phyloP scores from a whole-genome alignment of 2,797 vertebrate species.

The Cryptoblepharus egeriae region DNA sequence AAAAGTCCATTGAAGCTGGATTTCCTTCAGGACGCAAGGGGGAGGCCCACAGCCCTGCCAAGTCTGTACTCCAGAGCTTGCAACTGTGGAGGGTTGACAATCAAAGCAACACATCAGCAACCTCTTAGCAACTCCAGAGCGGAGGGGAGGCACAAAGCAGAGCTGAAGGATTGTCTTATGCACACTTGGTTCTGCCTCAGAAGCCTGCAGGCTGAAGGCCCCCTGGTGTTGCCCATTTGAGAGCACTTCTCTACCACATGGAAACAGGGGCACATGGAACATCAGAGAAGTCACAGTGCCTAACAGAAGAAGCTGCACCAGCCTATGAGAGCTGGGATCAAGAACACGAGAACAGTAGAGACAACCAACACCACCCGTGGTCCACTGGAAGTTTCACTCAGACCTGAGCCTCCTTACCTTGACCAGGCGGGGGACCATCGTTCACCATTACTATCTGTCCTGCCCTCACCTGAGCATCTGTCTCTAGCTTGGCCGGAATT shows the following conservation, averaged over 20 bases:
- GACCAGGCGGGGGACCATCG: background rate
- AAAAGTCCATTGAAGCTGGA: slow-evolving; percentile 79
- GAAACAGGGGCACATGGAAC: background rate
- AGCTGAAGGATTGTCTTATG: background rate
- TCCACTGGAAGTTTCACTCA: background rate
- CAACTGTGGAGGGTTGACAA: background rate
- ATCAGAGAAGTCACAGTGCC: too few relatives aligned
- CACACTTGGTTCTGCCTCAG: too few relatives aligned
- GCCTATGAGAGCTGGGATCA: background rate
- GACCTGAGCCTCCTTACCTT: background rate
- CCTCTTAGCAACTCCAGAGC: background rate
- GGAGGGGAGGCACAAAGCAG: background rate
- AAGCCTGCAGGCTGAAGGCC: background rate
- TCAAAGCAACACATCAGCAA: background rate
- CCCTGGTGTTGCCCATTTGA: background rate
- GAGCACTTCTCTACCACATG: background rate
- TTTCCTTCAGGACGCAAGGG: slow-evolving; percentile 70
- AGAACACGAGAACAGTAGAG: background rate
- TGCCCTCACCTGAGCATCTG: too few relatives aligned
- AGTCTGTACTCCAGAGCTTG: background rate
- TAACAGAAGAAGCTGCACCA: background rate
- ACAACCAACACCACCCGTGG: background rate
- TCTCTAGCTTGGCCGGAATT: background rate
- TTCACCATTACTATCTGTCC: background rate
- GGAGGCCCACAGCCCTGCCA: background rate